phyloP scores from a whole-genome alignment of 1,140 invertebrate species.

The Amphibalanus amphitrite region DNA sequence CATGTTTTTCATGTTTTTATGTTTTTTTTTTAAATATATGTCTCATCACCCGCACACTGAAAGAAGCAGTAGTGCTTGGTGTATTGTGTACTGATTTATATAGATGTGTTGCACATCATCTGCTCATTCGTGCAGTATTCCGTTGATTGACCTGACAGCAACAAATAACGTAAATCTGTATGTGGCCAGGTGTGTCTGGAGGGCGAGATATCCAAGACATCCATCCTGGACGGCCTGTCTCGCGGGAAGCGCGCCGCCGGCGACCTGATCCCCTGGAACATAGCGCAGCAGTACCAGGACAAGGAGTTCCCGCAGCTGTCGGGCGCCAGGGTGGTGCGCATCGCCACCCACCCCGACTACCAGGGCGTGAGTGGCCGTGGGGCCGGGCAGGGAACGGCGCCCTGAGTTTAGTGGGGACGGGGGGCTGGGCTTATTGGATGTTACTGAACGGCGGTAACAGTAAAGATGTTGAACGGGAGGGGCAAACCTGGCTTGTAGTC shows the following conservation, averaged over 20 bases:
- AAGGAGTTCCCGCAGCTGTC: constrained; percentile 76
- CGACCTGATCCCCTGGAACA: constrained; percentile 95
- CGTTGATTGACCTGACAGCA: no score
- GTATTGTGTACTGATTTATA: no score
- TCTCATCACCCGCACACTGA: no score
- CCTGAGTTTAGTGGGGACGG: background rate
- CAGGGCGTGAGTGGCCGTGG: constrained; percentile 44
- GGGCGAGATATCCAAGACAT: constrained; percentile 72
- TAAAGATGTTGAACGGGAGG: background rate
- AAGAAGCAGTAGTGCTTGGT: no score
- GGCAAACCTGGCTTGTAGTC: no score
- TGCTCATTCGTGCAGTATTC: no score
- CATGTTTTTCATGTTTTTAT: no score
- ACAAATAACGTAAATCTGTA: no score
- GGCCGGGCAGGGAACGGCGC: background rate
- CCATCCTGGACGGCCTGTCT: constrained; percentile 55
- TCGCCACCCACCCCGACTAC: constrained; percentile 97
- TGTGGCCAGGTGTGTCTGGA: constrained; percentile 67
- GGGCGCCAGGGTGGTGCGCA: constrained; percentile 81
- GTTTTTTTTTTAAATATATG: no score
- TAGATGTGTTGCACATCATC: no score
- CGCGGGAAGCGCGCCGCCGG: constrained; percentile 78
- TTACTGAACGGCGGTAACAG: constrained; percentile 12
- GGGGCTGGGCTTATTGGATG: constrained; percentile 8
- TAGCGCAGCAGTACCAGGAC: constrained; percentile 91